Conservation (phyloP, 2,113 vertebrate species). For the Natator depressus region DNA sequence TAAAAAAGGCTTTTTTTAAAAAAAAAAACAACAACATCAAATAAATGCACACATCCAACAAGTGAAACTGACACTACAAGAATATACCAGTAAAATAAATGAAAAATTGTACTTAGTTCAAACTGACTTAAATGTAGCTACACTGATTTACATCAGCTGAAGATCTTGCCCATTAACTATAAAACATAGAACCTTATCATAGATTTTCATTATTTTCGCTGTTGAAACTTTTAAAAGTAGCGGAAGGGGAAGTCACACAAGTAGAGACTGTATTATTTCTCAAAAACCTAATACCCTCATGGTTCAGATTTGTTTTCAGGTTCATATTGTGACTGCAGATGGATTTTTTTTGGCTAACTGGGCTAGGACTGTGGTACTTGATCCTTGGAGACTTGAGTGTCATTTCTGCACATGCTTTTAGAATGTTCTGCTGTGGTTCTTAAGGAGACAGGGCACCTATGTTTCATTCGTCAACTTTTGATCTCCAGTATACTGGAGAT, state of each 20-base stretch:
- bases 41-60: background rate
- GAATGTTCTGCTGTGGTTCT: background rate
- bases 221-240: background rate
- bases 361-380: background rate
- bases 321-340: background rate
- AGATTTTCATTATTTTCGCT: background rate
- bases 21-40: background rate
- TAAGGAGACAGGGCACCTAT: background rate
- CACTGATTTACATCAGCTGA: background rate
- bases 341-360: constrained; percentile 2
- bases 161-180: background rate
- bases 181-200: background rate
- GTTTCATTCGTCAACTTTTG: background rate
- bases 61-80: background rate
- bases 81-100: background rate
- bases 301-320: constrained; percentile 13
- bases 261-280: background rate
- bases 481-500: background rate
- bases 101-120: background rate
- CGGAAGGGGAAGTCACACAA: background rate
- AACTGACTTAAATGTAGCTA: background rate
- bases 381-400: background rate
- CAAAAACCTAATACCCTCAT: background rate
- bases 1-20: background rate
- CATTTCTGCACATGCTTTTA: background rate